Base-by-base conservation (phyloP, 2,888 invertebrate genomes). In the Macrophya alboannulata region DNA sequence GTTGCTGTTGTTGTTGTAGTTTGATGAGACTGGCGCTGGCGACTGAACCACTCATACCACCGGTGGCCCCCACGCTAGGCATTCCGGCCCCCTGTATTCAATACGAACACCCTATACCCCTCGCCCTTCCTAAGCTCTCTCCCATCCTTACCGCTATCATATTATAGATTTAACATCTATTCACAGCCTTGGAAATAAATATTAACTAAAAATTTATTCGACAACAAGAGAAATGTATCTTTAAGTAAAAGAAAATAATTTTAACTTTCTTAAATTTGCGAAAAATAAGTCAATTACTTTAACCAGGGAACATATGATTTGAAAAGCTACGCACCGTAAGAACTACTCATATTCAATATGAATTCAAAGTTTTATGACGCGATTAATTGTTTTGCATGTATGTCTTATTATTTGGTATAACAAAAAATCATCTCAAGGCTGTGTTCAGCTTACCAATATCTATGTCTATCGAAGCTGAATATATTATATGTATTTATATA, bases 11-110 rank as follows among this genome's bases (percentile, higher is more conserved):
- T 86, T 92, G 93, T 85, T 93, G 93, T 85, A 93, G 92, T 87
- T 93, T 93, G 88, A 93, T 90, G 74, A 93, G 92, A 87, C 93
- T 93, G 89, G 93, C 91, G 89, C 92, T 93, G 89, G 92, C 90
- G 86, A 93, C 93, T 85, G 93, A 92, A 89, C 93, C 93, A 89
- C 93, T 92, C 86, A 92, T 92, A 87, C 92, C 90, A 85, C 93
- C 91, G 86, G 92, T 90, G 87, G 92, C 90, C 85, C 91, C 92
- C 87, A 91, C 92, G 88, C 93, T 92, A 88, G 93, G 93, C 88
- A 92, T 92, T 87, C 93, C 93, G 88, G 92, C 92, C 89, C 93
- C 93, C 93, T 93, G 91, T 88, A 88, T 92, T 90, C 90, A 89
- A 90, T 89, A 90, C 88, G 90, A 90, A 92, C 88, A 90, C 91